Conservation (phyloP, 2,888 invertebrate genomes). For the Adineta ricciae region DNA sequence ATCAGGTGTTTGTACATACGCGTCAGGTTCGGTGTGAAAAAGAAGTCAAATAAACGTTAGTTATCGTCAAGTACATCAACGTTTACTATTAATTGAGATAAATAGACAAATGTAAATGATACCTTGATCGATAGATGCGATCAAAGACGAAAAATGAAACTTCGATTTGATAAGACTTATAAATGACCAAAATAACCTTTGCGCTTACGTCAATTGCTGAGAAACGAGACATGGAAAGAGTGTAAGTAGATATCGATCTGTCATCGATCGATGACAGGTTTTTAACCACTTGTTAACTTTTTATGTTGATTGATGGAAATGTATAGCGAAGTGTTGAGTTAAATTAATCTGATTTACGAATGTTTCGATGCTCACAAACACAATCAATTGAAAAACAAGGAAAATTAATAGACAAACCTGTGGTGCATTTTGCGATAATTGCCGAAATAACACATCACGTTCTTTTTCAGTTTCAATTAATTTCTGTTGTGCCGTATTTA, state of each 20-base stretch:
- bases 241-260: not conserved
- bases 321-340: no score
- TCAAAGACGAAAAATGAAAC: not conserved
- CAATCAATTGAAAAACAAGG: not conserved
- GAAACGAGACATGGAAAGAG: not conserved
- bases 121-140: not conserved
- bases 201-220: not conserved
- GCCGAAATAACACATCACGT: not conserved
- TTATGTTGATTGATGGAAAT: not conserved
- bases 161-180: not conserved
- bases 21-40: not conserved
- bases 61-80: not conserved
- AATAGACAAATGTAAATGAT: not conserved
- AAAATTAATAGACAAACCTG: slow-evolving; percentile 52
- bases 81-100: not conserved
- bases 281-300: not conserved
- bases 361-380: not conserved
- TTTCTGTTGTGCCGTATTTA: slow-evolving; percentile 46
- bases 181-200: not conserved
- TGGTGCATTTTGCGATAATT: slow-evolving; percentile 7
- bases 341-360: not conserved
- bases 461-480: slow-evolving; percentile 31
- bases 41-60: not conserved
- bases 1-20: not conserved
- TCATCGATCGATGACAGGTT: not conserved